Conservation (phyloP, 2,888 invertebrate genomes). For the Drosophila demipolita region DNA sequence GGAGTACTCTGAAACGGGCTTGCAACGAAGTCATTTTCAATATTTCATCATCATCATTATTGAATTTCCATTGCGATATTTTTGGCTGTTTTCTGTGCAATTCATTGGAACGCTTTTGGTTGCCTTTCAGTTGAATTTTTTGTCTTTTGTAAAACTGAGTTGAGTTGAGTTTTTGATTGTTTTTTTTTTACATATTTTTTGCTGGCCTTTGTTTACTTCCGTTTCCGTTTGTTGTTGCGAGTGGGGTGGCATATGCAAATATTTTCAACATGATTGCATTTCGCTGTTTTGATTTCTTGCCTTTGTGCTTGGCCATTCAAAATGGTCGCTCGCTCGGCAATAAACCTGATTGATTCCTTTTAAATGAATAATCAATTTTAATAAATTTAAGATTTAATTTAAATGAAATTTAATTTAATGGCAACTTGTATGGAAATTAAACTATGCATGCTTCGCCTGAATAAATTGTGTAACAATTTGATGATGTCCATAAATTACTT, state of each 20-base stretch:
- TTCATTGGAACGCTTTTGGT: constrained; percentile 41
- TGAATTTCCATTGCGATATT: not conserved
- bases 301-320: constrained; percentile 27
- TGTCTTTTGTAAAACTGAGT: constrained; percentile 34
- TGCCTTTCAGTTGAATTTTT: constrained; percentile 36
- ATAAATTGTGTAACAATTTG: not conserved
- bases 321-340: not conserved
- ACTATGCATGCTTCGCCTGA: not conserved
- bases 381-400: constrained; percentile 27
- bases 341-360: constrained; percentile 32
- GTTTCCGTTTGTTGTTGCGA: constrained; percentile 53
- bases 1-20: constrained; percentile 8
- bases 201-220: constrained; percentile 76
- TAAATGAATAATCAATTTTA: constrained; percentile 39
- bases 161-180: not conserved
- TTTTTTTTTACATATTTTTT: not conserved
- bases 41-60: constrained; percentile 28
- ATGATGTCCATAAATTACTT: not conserved
- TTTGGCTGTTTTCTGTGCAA: constrained; percentile 9
- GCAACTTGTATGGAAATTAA: constrained; percentile 15
- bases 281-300: constrained; percentile 57
- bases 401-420: not conserved
- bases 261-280: constrained; percentile 76
- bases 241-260: constrained; percentile 53
- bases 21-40: constrained; percentile 19